A percentile compares a stretch with the other conserved stretches of the same genome.
Evolutionary conservation across 2,888 invertebrate genomes (phyloP).

Genomic region (Tolmerus cingulatus): DNA sequence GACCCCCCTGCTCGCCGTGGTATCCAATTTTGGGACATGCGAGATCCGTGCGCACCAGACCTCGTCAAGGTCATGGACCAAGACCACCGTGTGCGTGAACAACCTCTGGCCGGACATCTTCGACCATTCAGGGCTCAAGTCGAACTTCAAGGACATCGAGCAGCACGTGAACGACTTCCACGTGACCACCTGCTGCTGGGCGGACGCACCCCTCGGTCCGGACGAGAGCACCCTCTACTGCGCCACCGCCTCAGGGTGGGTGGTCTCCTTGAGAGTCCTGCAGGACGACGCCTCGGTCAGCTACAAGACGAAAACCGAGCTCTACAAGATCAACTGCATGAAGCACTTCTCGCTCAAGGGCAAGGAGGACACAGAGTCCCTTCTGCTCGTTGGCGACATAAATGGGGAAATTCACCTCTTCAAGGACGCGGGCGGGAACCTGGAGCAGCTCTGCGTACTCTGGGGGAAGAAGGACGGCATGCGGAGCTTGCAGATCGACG

Average conservation of each 20-base stretch:
- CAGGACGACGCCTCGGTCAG: conserved; percentile 29
- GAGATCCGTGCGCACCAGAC: conserved; percentile 51
- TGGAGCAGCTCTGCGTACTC: conserved; percentile 52
- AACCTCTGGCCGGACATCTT: conserved; percentile 49
- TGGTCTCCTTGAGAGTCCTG: conserved; percentile 51
- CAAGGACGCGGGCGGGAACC: conserved; percentile 40
- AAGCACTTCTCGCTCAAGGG: conserved; percentile 16
- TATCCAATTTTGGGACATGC: conserved; percentile 55
- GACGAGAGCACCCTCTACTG: conserved; percentile 46
- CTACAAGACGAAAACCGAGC: conserved; percentile 1
- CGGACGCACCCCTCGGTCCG: not conserved
- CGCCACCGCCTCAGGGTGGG: conserved; percentile 56
- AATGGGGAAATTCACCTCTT: conserved; percentile 56
- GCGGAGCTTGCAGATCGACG: conserved; percentile 53
- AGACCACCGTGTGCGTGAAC: conserved; percentile 48
- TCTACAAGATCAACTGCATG: conserved; percentile 33
- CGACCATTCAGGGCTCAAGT: not conserved
- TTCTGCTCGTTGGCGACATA: conserved; percentile 54
- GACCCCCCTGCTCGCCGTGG: conserved; percentile 49
- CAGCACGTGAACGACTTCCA: conserved; percentile 53
- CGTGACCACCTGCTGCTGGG: conserved; percentile 57
- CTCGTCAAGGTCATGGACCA: conserved; percentile 52
- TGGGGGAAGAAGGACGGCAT: conserved; percentile 57
- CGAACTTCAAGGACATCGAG: conserved; percentile 43
- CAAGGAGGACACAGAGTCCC: conserved; percentile 46